Conservation (phyloP, 2,797 vertebrate genomes). For the Enteromius treurensis region DNA sequence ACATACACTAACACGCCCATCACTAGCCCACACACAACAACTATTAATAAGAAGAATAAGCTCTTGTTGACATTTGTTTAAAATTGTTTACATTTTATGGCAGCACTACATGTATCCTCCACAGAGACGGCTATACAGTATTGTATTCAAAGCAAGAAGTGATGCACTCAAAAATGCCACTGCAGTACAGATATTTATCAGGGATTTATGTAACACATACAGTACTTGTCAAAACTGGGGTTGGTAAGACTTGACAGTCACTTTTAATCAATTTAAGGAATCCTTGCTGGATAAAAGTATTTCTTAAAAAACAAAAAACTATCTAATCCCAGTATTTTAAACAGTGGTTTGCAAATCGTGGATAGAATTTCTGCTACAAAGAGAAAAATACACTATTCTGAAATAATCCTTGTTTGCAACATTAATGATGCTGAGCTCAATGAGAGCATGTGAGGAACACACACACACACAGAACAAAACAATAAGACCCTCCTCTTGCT, state of each 20-base stretch:
- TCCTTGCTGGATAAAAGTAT: not conserved
- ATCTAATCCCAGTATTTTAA: not conserved
- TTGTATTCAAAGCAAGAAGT: not conserved
- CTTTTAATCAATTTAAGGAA: not conserved
- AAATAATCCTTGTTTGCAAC: not conserved
- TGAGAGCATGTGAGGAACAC: conserved; percentile 3
- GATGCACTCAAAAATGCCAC: not conserved
- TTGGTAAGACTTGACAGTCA: not conserved
- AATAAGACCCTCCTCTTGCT: conserved; percentile 19
- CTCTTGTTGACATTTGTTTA: not conserved
- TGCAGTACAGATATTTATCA: not conserved
- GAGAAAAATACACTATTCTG: too few species aligned
- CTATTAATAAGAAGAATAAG: not conserved
- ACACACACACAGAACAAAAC: conserved; percentile 25
- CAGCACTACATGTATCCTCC: not conserved
- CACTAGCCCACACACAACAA: conserved; percentile 23
- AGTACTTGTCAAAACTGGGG: not conserved
- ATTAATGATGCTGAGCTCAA: not conserved
- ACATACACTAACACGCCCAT: not conserved
- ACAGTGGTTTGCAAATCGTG: not conserved
- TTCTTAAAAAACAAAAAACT: not conserved
- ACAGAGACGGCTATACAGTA: not conserved
- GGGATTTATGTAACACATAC: not conserved
- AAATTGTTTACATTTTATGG: not conserved
- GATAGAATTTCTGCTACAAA: not conserved